phyloP scores from a whole-genome alignment of 2,797 vertebrate genomes.

The Ptychobarbus kaznakovi region DNA sequence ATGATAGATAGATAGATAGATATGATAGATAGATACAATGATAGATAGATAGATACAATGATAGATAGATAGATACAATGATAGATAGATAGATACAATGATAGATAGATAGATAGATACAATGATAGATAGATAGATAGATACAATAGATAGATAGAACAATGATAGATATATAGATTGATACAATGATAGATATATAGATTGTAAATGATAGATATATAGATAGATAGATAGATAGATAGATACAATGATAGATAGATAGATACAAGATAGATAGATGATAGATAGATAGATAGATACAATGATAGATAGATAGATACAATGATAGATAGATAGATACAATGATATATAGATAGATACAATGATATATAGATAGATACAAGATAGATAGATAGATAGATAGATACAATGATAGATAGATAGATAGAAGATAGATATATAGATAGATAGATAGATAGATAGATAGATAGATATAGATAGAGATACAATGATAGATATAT shows the following conservation, averaged over 20 bases:
- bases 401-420: background rate
- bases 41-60: background rate
- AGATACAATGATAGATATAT: too few species aligned
- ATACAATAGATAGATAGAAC: background rate
- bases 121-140: background rate
- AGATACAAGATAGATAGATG: too few species aligned
- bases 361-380: too few species aligned
- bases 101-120: background rate
- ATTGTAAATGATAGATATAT: background rate
- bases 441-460: background rate
- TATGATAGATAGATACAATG: too few species aligned
- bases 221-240: background rate
- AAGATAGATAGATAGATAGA: too few species aligned
- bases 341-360: background rate
- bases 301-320: too few species aligned
- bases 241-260: background rate
- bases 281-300: too few species aligned
- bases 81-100: background rate
- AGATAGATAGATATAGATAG: background rate
- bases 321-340: too few species aligned
- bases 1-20: background rate
- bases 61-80: background rate
- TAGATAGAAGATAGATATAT: too few species aligned
- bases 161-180: background rate
- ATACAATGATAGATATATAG: background rate